phyloP scores from a whole-genome alignment of 2,797 vertebrate genomes.

The Iguana delicatissima region DNA sequence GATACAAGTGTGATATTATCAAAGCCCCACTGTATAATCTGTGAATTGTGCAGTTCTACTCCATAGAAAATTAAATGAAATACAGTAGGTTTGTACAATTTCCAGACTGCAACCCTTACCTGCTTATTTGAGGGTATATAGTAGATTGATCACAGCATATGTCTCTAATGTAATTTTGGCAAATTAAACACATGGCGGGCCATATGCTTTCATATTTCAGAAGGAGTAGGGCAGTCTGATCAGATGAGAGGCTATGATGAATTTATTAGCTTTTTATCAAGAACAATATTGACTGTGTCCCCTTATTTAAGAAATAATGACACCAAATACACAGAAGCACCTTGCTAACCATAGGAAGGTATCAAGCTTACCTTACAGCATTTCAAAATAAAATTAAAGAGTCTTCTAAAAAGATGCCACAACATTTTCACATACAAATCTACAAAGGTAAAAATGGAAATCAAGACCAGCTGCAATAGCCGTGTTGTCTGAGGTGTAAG shows the following conservation, averaged over 20 bases:
- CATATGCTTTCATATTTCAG: not conserved
- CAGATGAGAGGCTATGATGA: not conserved
- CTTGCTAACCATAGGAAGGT: not conserved
- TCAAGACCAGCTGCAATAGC: no score
- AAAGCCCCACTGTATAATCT: not conserved
- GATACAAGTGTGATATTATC: not conserved
- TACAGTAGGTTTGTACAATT: not conserved
- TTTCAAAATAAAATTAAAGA: constrained; percentile 29
- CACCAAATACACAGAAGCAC: not conserved
- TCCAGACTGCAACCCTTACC: not conserved
- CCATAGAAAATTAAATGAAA: not conserved
- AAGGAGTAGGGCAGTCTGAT: not conserved
- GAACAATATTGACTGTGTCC: not conserved
- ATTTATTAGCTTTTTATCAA: not conserved
- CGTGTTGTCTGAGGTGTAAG: no score
- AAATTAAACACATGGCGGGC: not conserved
- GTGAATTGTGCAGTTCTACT: not conserved
- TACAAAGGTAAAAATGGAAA: not conserved
- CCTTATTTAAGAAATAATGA: not conserved
- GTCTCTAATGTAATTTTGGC: not conserved
- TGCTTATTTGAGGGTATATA: not conserved
- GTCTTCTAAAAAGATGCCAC: constrained; percentile 18
- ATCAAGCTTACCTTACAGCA: constrained; percentile 4
- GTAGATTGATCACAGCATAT: not conserved
- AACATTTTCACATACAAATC: constrained; percentile 12